These are phyloP conservation scores for Piliocolobus tephrosceles DNA, from an alignment of 2,113 vertebrate species.

Conservation along the genomic window DNA sequence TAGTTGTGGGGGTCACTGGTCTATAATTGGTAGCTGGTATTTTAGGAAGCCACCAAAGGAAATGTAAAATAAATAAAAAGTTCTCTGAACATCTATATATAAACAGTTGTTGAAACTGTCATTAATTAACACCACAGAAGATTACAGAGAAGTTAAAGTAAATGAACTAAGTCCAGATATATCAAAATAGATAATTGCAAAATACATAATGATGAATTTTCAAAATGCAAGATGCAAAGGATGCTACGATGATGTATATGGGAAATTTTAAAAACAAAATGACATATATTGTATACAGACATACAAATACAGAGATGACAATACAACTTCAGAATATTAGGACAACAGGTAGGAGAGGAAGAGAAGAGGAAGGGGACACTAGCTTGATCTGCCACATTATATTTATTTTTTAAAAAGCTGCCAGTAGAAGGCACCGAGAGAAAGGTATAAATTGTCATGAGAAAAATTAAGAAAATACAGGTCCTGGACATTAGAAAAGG, in stretches of 20 bases:
- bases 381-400: background rate
- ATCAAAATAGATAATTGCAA: background rate
- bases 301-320: background rate
- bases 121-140: background rate
- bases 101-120: background rate
- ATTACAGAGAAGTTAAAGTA: background rate
- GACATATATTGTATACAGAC: background rate
- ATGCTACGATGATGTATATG: background rate
- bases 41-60: background rate
- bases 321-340: background rate
- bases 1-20: background rate
- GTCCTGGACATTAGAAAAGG: background rate
- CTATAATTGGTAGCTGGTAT: background rate
- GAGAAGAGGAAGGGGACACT: background rate
- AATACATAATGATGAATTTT: background rate
- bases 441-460: background rate
- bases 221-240: background rate
- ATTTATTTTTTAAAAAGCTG: background rate
- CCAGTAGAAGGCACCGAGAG: background rate
- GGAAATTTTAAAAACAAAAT: background rate
- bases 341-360: background rate
- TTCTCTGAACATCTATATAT: background rate
- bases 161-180: conserved; percentile 7
- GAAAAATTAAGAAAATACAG: background rate
- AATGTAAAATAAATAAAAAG: background rate